phyloP scores from a whole-genome alignment of 1,140 invertebrate species.

The Mycetomoellerius zeteki region DNA sequence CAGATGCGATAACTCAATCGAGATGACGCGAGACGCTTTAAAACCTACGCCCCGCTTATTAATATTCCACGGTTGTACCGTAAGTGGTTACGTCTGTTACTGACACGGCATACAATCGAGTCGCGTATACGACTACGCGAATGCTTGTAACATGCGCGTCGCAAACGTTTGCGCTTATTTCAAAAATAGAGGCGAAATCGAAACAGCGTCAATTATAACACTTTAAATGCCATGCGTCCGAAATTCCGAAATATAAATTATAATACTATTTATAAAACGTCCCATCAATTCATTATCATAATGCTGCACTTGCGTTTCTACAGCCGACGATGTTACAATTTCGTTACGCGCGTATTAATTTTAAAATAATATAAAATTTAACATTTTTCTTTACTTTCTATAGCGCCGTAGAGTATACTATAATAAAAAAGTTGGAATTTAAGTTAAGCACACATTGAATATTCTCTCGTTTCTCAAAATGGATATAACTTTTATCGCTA shows the following conservation, averaged over 20 bases:
- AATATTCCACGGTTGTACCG: constrained; percentile 63
- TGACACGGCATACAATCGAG: constrained; percentile 41
- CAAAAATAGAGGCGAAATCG: constrained; percentile 11
- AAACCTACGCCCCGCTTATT: constrained; percentile 66
- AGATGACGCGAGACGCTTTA: constrained; percentile 51
- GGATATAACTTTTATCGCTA: background rate
- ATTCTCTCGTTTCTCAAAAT: background rate
- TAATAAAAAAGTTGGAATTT: background rate
- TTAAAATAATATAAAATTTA: constrained; percentile 6
- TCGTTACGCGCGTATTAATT: background rate
- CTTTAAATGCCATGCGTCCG: background rate
- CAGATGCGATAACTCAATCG: constrained; percentile 67
- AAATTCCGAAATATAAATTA: background rate
- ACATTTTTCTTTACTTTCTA: background rate
- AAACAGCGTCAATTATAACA: constrained; percentile 6
- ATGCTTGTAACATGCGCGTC: constrained; percentile 19
- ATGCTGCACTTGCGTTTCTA: background rate
- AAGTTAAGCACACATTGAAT: background rate
- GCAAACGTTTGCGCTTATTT: constrained; percentile 5
- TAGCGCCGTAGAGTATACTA: background rate
- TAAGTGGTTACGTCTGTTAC: constrained; percentile 55
- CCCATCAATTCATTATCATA: background rate
- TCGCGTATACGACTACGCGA: constrained; percentile 15
- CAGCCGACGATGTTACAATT: background rate
- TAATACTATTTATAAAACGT: constrained; percentile 1